Evolutionary conservation across 2,797 vertebrate species (phyloP), one percentile per base, ranked within the genome.

Genomic region (Danio aesculapii): DNA sequence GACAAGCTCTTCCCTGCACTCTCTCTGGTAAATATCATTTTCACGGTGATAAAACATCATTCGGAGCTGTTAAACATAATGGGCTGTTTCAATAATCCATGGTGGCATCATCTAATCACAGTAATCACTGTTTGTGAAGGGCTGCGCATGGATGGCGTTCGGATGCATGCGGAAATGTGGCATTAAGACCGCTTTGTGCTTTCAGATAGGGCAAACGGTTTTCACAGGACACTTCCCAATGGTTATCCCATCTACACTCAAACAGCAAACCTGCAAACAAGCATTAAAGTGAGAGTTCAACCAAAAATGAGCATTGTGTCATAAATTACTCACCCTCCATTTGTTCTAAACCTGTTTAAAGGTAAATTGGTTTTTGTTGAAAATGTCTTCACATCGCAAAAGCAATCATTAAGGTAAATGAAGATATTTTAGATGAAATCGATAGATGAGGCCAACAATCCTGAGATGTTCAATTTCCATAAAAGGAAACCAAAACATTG

Each of bases 31-130:
- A 86, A 88, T 84, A 83, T 81, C 57, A 84, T 85, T 87, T 85
- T 78, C 77, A 81, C 72, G 80, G 77, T 88, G 84, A 87, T 86
- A 81, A 82, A 87, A 88, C 86, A 85, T 83, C 81, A 84, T 82
- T 86, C 62, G 61, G 59, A 81, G 82, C 74, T 73, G 77, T 85
- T 78, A 53, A 87, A 85, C 81, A 85, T 86, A 87, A 88, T 84
- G 83, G 70, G 72, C 74, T 81, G 79, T 66, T 76, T 86, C 57
- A 79, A 74, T 84, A 84, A 86, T 81, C 53, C 78, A 82, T 79
- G 21, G 52, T 64, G 83, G 68, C 67, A 72, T 74, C 69, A 73
- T 70, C 68, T 69, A 52, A 73, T 81, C 80, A 50, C 70, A 69
- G 58, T 70, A 44, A 82, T 85, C 61, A 77, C 77, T 68, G 58